A percentile compares a stretch with the other conserved stretches of the same genome.
phyloP scores from a whole-genome alignment of 1,140 invertebrate genomes.

The Acromyrmex charruanus region DNA sequence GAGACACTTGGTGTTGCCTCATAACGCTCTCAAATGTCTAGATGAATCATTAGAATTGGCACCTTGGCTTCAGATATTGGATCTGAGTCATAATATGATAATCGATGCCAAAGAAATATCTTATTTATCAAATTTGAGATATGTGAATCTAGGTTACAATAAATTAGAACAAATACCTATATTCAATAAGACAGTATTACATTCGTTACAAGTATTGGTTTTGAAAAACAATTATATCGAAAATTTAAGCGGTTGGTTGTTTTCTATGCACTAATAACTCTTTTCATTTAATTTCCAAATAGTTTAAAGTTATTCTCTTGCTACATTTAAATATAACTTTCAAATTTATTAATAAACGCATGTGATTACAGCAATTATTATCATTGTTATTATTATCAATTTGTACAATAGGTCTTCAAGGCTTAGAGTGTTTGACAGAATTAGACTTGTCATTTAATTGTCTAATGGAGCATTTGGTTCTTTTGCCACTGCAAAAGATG shows the following conservation, averaged over 20 bases:
- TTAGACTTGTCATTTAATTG: constrained; percentile 89
- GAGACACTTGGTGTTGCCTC: constrained; percentile 87
- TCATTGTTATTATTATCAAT: constrained; percentile 10
- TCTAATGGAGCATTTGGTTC: constrained; percentile 87
- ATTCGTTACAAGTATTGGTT: constrained; percentile 86
- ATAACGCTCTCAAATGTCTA: constrained; percentile 87
- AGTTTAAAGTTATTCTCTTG: neutral
- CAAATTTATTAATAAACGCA: neutral
- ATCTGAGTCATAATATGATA: constrained; percentile 88
- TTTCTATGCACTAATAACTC: neutral
- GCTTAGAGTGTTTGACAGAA: constrained; percentile 87
- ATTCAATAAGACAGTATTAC: constrained; percentile 86
- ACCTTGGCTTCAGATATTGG: constrained; percentile 88
- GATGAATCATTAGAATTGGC: constrained; percentile 88
- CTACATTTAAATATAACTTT: constrained; percentile 22
- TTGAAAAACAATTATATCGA: constrained; percentile 88
- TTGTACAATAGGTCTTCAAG: constrained; percentile 81
- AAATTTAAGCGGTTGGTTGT: constrained; percentile 82
- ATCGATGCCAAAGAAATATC: constrained; percentile 83
- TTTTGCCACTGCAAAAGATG: constrained; percentile 87
- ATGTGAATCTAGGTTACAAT: constrained; percentile 89
- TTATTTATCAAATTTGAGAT: constrained; percentile 88
- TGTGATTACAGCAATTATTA: neutral
- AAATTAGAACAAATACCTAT: constrained; percentile 87
- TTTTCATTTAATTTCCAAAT: neutral